A percentile compares a stretch with the other conserved stretches of the same genome.
Evolutionary conservation across 1,140 invertebrate genomes (phyloP).

Genomic region (Capitella teleta): DNA sequence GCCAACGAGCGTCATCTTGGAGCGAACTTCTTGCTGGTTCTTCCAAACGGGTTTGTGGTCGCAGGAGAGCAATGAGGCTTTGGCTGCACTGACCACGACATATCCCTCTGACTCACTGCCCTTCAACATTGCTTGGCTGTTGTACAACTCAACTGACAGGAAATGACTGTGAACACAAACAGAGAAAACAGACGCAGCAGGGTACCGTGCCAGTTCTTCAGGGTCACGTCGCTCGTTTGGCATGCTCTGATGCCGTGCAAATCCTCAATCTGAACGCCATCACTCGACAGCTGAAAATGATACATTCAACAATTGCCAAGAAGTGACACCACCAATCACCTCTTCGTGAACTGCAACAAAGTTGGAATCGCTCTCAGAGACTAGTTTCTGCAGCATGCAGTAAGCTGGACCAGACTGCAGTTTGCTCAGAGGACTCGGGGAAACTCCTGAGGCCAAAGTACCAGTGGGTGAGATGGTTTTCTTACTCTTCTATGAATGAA

Average conservation of each 20-base stretch:
- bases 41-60: conserved; percentile 86
- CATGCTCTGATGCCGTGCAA: conserved; percentile 75
- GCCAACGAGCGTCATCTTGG: conserved; percentile 91
- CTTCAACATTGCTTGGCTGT: conserved; percentile 89
- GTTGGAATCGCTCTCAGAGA: conserved; percentile 88
- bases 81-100: conserved; percentile 89
- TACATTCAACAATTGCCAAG: neutral
- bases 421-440: conserved; percentile 28
- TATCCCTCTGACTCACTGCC: conserved; percentile 93
- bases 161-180: neutral
- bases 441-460: too few relatives aligned
- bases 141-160: conserved; percentile 72
- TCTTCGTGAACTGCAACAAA: conserved; percentile 72
- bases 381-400: conserved; percentile 77
- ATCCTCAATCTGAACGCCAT: conserved; percentile 55
- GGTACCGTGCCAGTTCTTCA: conserved; percentile 86
- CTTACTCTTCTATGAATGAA: too few relatives aligned
- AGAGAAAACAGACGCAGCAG: neutral
- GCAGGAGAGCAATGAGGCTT: conserved; percentile 82
- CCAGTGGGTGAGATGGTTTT: too few relatives aligned
- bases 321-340: conserved; percentile 20
- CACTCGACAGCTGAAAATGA: conserved; percentile 26
- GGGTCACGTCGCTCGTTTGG: conserved; percentile 72
- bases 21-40: conserved; percentile 70
- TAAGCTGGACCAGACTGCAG: conserved; percentile 57